Evolutionary conservation across 2,797 vertebrate genomes (phyloP).

Genomic region (Acanthiza pusilla): DNA sequence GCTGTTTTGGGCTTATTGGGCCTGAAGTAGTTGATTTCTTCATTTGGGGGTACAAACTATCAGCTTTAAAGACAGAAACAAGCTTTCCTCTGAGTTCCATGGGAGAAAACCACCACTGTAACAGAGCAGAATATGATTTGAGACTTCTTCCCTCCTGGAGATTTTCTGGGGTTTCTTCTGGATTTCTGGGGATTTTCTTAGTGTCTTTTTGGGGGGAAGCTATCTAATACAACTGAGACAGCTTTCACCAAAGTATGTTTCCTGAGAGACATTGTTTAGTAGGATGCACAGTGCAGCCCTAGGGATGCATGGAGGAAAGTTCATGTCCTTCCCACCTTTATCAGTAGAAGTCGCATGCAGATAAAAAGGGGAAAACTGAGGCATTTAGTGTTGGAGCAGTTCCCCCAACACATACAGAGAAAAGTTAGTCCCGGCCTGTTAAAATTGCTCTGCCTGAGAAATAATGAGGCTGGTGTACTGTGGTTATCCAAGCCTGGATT

Average conservation of each 20-base stretch:
- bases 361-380: not conserved
- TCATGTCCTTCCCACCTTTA: not conserved
- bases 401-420: not conserved
- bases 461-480: rapidly evolving
- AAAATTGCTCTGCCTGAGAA: not conserved
- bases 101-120: not conserved
- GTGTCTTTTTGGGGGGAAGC: not conserved
- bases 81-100: not conserved
- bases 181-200: not conserved
- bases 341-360: not conserved
- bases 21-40: not conserved
- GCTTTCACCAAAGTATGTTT: not conserved
- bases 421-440: not conserved
- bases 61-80: not conserved
- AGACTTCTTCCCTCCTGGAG: not conserved
- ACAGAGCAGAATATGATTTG: not conserved
- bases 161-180: not conserved
- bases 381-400: not conserved
- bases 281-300: not conserved
- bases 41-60: not conserved
- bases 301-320: not conserved
- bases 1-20: not conserved
- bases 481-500: not conserved
- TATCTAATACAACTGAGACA: not conserved
- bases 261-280: not conserved